Evolutionary conservation across 2,888 invertebrate genomes (phyloP).

Genomic region (Habroteleia sp.): DNA sequence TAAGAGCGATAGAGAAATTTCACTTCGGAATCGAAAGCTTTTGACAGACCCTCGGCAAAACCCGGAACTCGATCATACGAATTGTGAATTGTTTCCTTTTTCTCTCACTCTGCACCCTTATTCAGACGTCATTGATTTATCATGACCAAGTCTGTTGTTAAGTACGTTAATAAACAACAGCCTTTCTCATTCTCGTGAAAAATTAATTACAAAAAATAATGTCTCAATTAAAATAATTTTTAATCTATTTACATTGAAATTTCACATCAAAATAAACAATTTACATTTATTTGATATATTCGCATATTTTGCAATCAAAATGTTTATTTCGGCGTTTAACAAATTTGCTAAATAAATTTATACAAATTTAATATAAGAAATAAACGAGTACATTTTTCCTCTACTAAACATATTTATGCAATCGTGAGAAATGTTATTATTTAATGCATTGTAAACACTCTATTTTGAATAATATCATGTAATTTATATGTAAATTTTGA

Average conservation of each 20-base stretch:
- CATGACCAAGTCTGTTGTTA: constrained; percentile 23
- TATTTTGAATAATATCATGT: constrained; percentile 47
- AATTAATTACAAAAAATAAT: constrained; percentile 13
- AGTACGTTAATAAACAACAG: constrained; percentile 42
- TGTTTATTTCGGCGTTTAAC: too few relatives aligned
- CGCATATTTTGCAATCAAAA: too few relatives aligned
- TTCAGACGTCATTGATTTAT: constrained; percentile 58
- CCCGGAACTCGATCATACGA: constrained; percentile 60
- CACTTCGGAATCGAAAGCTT: constrained; percentile 64
- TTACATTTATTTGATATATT: too few relatives aligned
- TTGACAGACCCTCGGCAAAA: constrained; percentile 58
- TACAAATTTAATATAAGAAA: too few relatives aligned
- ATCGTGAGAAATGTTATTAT: constrained; percentile 36
- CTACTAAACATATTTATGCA: constrained; percentile 29
- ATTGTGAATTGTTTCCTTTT: constrained; percentile 60
- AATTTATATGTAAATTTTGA: constrained; percentile 56
- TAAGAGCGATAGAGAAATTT: constrained; percentile 65
- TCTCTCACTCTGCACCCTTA: constrained; percentile 30
- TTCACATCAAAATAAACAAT: too few relatives aligned
- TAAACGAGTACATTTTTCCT: too few relatives aligned
- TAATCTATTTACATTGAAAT: too few relatives aligned
- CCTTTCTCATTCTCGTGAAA: constrained; percentile 8
- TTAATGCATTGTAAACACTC: constrained; percentile 49
- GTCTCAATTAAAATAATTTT: too few relatives aligned
- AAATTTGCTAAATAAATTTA: too few relatives aligned